Base-by-base conservation (phyloP, 2,888 invertebrate genomes). In the Mesorhabditis spiculigera region DNA sequence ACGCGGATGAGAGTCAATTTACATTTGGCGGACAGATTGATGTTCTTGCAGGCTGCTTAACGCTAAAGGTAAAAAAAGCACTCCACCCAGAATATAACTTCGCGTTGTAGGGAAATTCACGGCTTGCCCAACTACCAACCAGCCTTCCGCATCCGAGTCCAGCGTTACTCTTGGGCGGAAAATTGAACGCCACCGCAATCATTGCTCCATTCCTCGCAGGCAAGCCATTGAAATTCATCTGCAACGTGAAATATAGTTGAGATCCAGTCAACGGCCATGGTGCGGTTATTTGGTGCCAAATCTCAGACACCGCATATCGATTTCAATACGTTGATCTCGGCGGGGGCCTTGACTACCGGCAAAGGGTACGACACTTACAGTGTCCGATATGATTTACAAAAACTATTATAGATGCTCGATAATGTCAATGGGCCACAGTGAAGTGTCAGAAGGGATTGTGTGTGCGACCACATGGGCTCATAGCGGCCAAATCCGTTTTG, bases 31-130 rank as follows among this genome's bases (percentile, higher is more conserved):
- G 79, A 58, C 78, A 78, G 50, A 70, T 68, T n/a, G 78, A 79
- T 45, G 71, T 79, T 50, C 74, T 79, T 0, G 75, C 74, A 4
- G 78, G 77, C 5, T 68, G 73, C 44, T 63, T 79, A 16, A 75
- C 76, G 0, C 69, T 78, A 4, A 77, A 78, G 68, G 78, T 75
- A 42, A 79, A 78, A 78, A 68, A 74, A 66, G 64, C 67, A n/a
- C 45, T 68, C 28, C 10, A 50, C 2, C 71, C 70, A 6, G 73
- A 64, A 16, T 68, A 72, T n/a, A 69, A 69, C n/a, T 71, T 73
- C 13, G n/a, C 8, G 3, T 66, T 63, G 2, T 28, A 63, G 63
- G 63, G 63, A 10, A 63, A 63, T 28, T 63, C 63, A 16, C 8
- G n/a, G 10, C 58, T 50, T 10, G 58, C 8, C 1, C 58, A 10